Percentiles rank a stretch among this genome's conserved stretches.
Evolutionary conservation across 2,113 vertebrate species (phyloP).

Genomic region (Panthera leo): DNA sequence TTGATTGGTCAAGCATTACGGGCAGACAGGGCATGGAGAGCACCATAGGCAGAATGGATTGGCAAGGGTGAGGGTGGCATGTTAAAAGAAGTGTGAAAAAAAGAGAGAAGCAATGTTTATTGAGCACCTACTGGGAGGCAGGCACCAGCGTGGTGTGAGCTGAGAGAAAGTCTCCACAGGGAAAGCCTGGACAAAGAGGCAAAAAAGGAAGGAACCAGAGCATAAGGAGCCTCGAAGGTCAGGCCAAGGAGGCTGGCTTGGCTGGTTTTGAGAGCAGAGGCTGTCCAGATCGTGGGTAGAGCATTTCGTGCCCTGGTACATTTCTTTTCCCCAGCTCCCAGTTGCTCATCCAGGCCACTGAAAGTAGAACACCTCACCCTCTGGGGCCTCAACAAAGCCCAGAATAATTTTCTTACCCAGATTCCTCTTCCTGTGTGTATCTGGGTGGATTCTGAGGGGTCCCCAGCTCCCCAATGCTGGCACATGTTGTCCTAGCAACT

Average conservation of each 20-base stretch:
- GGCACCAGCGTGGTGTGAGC: not conserved
- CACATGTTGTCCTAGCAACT: constrained; percentile 46
- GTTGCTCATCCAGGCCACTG: constrained; percentile 71
- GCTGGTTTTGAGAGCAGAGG: constrained; percentile 62
- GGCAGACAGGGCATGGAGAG: not conserved
- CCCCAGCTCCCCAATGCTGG: constrained; percentile 57
- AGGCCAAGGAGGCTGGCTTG: constrained; percentile 55
- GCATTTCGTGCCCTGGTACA: constrained; percentile 71
- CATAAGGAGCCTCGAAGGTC: constrained; percentile 49
- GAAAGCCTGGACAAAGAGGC: not conserved
- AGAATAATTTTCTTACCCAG: constrained; percentile 81
- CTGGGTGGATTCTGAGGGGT: constrained; percentile 62
- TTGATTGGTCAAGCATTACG: not conserved
- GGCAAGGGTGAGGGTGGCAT: not conserved
- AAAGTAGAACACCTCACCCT: constrained; percentile 74
- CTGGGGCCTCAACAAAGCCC: constrained; percentile 71
- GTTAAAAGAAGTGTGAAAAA: not conserved
- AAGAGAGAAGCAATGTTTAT: not conserved
- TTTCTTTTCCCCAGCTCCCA: constrained; percentile 75
- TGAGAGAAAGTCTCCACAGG: not conserved
- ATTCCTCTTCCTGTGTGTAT: constrained; percentile 70
- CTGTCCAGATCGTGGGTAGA: constrained; percentile 41
- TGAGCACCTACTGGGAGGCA: not conserved
- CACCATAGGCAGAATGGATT: not conserved
- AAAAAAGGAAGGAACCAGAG: not conserved